phyloP scores from a whole-genome alignment of 1,140 invertebrate species.

The Heliconius hewitsoni region DNA sequence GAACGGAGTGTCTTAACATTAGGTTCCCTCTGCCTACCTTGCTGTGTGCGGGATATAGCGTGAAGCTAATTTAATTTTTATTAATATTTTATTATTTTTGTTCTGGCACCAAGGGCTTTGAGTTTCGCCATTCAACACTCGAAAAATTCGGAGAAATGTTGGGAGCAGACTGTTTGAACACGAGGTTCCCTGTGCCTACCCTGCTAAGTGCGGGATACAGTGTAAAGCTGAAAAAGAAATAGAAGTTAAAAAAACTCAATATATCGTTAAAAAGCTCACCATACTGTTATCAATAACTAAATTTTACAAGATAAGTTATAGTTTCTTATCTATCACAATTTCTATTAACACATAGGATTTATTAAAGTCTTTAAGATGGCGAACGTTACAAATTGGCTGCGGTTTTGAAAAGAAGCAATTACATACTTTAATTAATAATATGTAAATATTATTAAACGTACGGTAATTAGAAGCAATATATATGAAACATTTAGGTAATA shows the following conservation, averaged over 20 bases:
- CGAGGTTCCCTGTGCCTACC: too few relatives aligned
- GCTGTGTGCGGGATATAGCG: background rate
- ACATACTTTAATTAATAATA: constrained; percentile 18
- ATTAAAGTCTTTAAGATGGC: constrained; percentile 19
- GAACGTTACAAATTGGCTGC: background rate
- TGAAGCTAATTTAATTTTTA: background rate
- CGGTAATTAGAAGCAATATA: background rate
- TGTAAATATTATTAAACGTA: constrained; percentile 10
- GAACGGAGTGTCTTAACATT: too few relatives aligned
- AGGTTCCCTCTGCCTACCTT: background rate
- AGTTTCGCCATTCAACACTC: too few relatives aligned
- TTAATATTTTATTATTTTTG: too few relatives aligned
- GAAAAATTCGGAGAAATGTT: too few relatives aligned
- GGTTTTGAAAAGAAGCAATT: background rate
- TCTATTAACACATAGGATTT: background rate
- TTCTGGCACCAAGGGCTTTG: too few relatives aligned
- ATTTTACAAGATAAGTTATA: background rate
- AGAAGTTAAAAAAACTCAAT: too few relatives aligned
- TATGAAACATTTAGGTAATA: background rate
- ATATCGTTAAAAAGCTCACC: too few relatives aligned
- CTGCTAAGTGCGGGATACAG: too few relatives aligned
- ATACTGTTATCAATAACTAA: too few relatives aligned
- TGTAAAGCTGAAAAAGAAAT: too few relatives aligned
- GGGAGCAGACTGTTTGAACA: too few relatives aligned
- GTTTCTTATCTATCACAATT: background rate